Base-by-base conservation (phyloP, 2,113 vertebrate species). In the Cheirogaleus medius region DNA sequence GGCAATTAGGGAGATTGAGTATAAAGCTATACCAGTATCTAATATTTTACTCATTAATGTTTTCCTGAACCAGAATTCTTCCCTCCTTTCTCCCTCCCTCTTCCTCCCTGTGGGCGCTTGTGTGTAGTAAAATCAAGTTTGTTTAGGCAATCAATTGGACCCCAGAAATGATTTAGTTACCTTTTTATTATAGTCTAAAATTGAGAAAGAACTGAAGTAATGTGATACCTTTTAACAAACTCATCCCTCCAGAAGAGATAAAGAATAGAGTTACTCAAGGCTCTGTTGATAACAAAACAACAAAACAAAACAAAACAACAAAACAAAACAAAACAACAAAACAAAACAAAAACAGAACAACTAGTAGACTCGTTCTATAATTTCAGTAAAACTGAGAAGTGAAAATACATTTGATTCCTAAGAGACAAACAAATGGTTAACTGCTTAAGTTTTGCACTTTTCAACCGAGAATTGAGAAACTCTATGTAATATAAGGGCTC, bases 161-260 rank as follows among this genome's bases (percentile, higher is more conserved):
- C 54, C 21, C 34, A 82, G 66, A 76, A 88, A 66, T 93, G 27
- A 89, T 56, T 92, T 56, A 34, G 7, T 93, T 82, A 49, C 25
- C 47, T 95, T 80, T 95, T 91, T 63, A 85, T 74, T 76, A 47
- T 47, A 23, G 32, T 60, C 44, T 56, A 68, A 89, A 91, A 71
- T 20, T 76, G 44, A 74, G 39, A 52, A 69, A 69, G 68, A 87
- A 49, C 42, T 63, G 10, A 87, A 90, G 60, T 73, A 64, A 90
- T 27, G 54, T 89, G 63, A 47, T 49, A 44, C 39, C 10, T 87
- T 87, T 96, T 83, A 66, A 66, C 5, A 87, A 73, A 71, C 10
- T 32, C 39, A 88, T 32, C 37, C 15, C 7, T 92, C 18, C 66
- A 89, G n/a, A 73, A 76, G 32, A 95, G 37, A 69, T 78, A 58